A percentile compares a stretch with the other conserved stretches of the same genome.
phyloP scores from a whole-genome alignment of 2,888 invertebrate genomes.

The Melieria omissa region DNA sequence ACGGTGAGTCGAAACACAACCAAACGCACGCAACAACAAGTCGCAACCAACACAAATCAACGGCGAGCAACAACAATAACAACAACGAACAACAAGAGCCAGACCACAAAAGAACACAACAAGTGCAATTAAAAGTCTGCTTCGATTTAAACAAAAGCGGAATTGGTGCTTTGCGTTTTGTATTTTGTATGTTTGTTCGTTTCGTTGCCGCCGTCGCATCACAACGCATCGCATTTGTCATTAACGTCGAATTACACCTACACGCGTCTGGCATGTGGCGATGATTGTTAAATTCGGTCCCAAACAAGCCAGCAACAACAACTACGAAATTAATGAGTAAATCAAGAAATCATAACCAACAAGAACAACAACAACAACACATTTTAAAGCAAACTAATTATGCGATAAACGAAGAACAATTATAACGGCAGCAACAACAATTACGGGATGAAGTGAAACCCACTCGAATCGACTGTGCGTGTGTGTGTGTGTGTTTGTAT shows the following conservation, averaged over 20 bases:
- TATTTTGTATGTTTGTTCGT: background rate
- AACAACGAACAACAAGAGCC: background rate
- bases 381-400: background rate
- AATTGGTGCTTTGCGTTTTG: conserved; percentile 1
- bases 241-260: conserved; percentile 51
- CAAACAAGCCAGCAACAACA: background rate
- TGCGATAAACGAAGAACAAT: no score
- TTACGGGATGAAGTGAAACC: no score
- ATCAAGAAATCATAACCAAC: no score
- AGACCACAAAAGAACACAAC: background rate
- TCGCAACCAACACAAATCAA: background rate
- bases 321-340: background rate
- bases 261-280: no score
- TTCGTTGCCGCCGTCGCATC: conserved; percentile 44
- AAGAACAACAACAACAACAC: no score
- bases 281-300: no score
- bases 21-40: background rate
- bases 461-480: no score
- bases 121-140: conserved; percentile 23
- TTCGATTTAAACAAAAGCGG: background rate
- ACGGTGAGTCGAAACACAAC: conserved; percentile 3
- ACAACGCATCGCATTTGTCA: conserved; percentile 58
- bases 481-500: no score
- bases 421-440: no score
- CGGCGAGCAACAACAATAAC: background rate